Conservation (phyloP, 2,888 invertebrate species). For the Heliconius aoede region DNA sequence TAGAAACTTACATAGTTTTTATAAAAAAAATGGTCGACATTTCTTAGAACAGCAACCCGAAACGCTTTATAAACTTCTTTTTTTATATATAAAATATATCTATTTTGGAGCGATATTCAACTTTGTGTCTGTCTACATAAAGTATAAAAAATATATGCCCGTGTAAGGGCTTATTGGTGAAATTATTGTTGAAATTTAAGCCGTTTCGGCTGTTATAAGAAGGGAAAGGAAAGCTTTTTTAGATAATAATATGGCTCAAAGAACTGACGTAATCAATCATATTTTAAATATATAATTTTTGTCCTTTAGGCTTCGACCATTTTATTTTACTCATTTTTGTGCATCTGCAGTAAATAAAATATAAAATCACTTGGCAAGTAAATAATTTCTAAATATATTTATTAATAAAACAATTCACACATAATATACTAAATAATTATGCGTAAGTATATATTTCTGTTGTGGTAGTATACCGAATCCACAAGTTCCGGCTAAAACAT, state of each 20-base stretch:
- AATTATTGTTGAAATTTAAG: constrained; percentile 20
- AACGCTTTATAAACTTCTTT: constrained; percentile 55
- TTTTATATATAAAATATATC: constrained; percentile 33
- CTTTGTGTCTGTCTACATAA: background rate
- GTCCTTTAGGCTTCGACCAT: background rate
- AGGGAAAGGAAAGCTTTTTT: constrained; percentile 3
- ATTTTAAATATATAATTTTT: constrained; percentile 1
- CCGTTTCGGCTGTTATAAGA: constrained; percentile 28
- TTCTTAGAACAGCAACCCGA: constrained; percentile 64
- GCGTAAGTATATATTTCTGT: background rate
- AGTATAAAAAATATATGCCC: background rate
- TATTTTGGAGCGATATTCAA: background rate
- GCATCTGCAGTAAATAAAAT: background rate
- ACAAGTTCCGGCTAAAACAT: background rate
- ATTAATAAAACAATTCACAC: background rate
- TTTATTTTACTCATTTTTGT: background rate
- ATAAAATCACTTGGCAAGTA: background rate
- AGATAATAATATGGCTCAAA: constrained; percentile 5
- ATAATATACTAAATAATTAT: background rate
- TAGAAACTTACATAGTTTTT: constrained; percentile 45
- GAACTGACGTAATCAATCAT: constrained; percentile 2
- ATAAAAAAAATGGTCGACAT: constrained; percentile 60
- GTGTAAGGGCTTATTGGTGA: background rate
- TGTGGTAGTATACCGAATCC: background rate
- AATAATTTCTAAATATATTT: background rate